Conservation (phyloP, 2,113 vertebrate species). For the Upupa epops region DNA sequence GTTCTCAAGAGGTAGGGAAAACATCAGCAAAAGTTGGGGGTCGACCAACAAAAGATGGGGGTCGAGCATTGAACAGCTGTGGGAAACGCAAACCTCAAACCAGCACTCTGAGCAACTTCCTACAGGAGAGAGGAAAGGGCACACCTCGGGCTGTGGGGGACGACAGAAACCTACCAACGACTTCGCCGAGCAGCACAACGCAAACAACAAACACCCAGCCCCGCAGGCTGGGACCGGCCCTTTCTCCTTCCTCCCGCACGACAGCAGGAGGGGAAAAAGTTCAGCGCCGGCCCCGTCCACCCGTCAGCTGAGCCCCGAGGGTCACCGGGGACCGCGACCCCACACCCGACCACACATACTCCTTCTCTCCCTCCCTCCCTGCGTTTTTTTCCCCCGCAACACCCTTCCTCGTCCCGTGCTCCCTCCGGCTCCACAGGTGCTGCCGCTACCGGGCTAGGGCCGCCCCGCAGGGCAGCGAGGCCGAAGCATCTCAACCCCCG, state of each 20-base stretch:
- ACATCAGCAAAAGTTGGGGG: not conserved
- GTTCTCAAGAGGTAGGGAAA: not conserved
- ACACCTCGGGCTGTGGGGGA: not conserved
- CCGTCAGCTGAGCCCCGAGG: not conserved
- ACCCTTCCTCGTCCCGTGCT: not conserved
- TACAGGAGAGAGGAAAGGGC: fast-evolving
- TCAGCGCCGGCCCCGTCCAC: not conserved
- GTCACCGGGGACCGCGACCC: not conserved
- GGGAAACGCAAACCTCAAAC: no score
- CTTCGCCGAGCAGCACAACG: not conserved
- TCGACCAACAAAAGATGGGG: not conserved
- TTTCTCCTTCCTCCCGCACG: not conserved
- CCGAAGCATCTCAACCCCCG: not conserved
- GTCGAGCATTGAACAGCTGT: not conserved
- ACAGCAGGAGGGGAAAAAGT: not conserved
- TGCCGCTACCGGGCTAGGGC: not conserved
- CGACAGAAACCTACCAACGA: not conserved
- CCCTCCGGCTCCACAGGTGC: conserved; percentile 14
- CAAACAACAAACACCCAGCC: not conserved
- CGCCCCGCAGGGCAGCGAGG: not conserved
- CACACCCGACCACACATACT: no score
- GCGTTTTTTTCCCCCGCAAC: no score
- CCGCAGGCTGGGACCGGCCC: not conserved
- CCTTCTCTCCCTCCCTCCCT: no score
- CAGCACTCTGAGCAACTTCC: not conserved